Evolutionary conservation across 2,888 invertebrate species (phyloP), one percentile per base, ranked within the genome.

Genomic region (Tinea trinotella): DNA sequence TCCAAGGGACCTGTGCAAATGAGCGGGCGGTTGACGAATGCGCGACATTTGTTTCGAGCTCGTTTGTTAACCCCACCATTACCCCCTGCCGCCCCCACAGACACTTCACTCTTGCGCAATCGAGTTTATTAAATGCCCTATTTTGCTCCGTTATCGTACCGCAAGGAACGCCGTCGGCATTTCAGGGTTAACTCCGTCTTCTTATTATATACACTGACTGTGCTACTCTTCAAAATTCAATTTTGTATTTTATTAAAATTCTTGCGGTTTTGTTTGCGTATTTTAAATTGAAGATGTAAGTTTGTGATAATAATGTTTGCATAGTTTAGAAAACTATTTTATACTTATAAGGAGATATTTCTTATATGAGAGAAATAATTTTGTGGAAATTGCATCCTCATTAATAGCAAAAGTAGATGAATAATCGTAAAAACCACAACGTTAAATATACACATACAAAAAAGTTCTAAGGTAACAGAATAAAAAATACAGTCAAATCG

Each of bases 1-100:
- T 60, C 61, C 54, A 58, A 60, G 56, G 61, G 65, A 60, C 62
- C 66, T 63, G 64, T 69, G 68, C 70, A 71, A 74, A 74, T 72
- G 67, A 70, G 67, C 61, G 56, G 50, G 18, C 64, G 60, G 55
- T 62, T 72, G 74, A 75, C 67, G 68, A 67, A 76, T 74, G 67
- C 67, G 61, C 58, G 64, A 61, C 68, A 74, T 76, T 74, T 75
- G 69, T 76, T 70, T 64, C 59, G 59, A 58, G 60, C 64, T 67
- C 64, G 66, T 66, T 66, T 68, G 67, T 64, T 68, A 70, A 65
- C 67, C 64, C 66, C 57, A 59, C 58, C 40, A 36, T 54, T 52
- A 52, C 44, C 40, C 34, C 13, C 22, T 15, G n/a, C n/a, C 52
- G 15, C 36, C 13, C 52, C 18, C 36, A 34, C 18, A 30, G 30